phyloP scores from a whole-genome alignment of 2,888 invertebrate genomes.

The Dolichopus griseipennis region DNA sequence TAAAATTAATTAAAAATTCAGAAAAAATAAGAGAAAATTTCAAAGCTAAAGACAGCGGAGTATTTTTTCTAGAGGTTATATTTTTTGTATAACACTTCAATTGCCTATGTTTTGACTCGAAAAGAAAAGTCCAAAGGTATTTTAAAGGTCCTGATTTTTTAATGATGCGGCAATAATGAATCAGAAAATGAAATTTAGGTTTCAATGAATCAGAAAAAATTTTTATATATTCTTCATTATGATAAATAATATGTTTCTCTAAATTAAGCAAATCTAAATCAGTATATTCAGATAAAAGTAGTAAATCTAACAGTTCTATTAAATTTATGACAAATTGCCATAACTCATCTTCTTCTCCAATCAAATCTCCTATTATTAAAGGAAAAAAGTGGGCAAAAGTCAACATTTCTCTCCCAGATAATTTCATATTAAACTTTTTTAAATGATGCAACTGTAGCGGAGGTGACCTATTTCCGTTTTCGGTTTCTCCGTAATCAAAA shows the following conservation, averaged over 20 bases:
- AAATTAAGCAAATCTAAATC: too few species aligned
- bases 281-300: neutral
- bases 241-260: neutral
- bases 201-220: slow-evolving; percentile 12
- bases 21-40: neutral
- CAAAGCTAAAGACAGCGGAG: neutral
- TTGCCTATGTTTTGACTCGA: slow-evolving; percentile 12
- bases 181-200: slow-evolving; percentile 12
- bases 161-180: slow-evolving; percentile 13
- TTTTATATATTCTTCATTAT: slow-evolving; percentile 7
- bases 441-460: slow-evolving; percentile 10
- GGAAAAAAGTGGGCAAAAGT: too few species aligned
- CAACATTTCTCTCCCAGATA: slow-evolving; percentile 17
- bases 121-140: slow-evolving; percentile 11
- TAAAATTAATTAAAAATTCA: neutral
- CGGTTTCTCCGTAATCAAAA: slow-evolving; percentile 17
- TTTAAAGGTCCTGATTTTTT: slow-evolving; percentile 9
- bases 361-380: slow-evolving; percentile 19
- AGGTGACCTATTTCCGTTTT: slow-evolving; percentile 16
- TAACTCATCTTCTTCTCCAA: slow-evolving; percentile 16
- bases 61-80: neutral
- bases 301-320: slow-evolving; percentile 14
- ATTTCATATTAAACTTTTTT: slow-evolving; percentile 15
- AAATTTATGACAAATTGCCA: slow-evolving; percentile 17
- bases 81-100: neutral